A percentile compares a stretch with the other conserved stretches of the same genome.
Conservation (phyloP, 2,797 vertebrate genomes). For the Scolopax bukidnonensis region DNA sequence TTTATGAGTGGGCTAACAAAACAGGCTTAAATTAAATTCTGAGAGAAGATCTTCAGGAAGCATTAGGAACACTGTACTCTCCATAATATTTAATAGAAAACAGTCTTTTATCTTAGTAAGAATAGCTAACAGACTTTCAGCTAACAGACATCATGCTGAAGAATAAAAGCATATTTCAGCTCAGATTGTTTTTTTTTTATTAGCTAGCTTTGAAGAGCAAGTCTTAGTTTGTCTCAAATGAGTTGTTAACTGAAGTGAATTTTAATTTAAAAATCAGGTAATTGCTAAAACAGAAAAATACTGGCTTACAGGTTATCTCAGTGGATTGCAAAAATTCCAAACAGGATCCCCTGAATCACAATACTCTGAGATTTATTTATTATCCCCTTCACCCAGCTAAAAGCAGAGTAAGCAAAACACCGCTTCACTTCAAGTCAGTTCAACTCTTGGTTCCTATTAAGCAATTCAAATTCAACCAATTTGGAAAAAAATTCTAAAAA, state of each 20-base stretch:
- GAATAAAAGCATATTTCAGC: background rate
- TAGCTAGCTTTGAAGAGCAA: background rate
- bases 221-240: background rate
- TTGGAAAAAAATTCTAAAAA: background rate
- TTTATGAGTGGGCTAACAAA: background rate
- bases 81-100: background rate
- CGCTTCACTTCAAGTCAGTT: accelerated
- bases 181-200: background rate
- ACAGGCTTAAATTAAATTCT: background rate
- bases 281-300: background rate
- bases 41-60: background rate
- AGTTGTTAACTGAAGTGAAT: background rate
- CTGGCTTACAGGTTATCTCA: background rate
- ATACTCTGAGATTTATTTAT: background rate
- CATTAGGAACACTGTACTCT: background rate
- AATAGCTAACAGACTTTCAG: background rate
- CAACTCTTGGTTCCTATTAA: background rate
- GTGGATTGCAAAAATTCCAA: background rate
- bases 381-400: background rate
- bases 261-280: background rate
- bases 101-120: background rate
- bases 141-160: background rate
- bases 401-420: background rate
- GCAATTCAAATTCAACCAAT: background rate
- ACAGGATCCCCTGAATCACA: background rate